Base-by-base conservation (phyloP, 2,888 invertebrate genomes). In the Actias luna region DNA sequence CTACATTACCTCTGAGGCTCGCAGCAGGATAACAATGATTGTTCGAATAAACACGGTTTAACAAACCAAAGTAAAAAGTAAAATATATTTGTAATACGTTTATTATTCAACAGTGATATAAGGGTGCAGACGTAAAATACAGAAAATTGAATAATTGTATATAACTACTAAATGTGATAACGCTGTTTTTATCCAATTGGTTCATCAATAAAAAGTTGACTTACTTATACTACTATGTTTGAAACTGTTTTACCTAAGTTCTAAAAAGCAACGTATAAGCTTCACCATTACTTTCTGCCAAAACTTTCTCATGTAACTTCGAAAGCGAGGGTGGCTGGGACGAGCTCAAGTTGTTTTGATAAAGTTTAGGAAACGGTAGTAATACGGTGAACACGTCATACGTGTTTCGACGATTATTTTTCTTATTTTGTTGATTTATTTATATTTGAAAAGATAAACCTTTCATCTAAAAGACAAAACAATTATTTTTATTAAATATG, bases 251-350 rank as follows among this genome's bases (percentile, higher is more conserved):
- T 50, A 33, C 33, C 12, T 33, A 46, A 50, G 46, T 50, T 50
- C 12, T 29, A 18, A 55, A 29, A 55, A 29, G 29, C 55, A 29
- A 55, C 55, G 29, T 29, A n/a, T 29, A 18, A 55, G 29, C 29
- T 55, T 55, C n/a, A n/a, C 55, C 55, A 55, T n/a, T 55, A 16
- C 55, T 12, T 16, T 55, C 27, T 55, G 55, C n/a, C 29, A 29
- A 55, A 55, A 55, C 29, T 55, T 55, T 29, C 29, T 1, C 29
- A 5, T 29, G 29, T 0, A 55, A 29, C 55, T 55, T 8, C n/a
- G n/a, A 1, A 55, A 29, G 29, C 55, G 55, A n/a, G 55, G 55
- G 29, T 29, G 16, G 16, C 29, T 55, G 25, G 46, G 22, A 14
- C 7, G 8, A 27, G 16, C 3, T n/a, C 4, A 29, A 27, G 16